Base-by-base conservation (phyloP, 2,888 invertebrate species). In the Drosophila meridiana region DNA sequence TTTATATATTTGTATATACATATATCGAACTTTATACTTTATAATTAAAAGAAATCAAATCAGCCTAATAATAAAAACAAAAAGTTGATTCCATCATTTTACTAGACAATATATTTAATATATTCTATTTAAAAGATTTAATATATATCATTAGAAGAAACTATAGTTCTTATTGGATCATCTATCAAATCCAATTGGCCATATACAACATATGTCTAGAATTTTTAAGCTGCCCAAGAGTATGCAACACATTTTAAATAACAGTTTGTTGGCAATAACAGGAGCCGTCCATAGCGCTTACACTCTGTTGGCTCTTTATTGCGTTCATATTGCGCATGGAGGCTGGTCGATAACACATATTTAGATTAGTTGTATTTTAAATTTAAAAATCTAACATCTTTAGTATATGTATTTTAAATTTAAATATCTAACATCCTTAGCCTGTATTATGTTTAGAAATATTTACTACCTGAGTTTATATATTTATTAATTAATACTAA, bases 281-380 rank as follows among this genome's bases (percentile, higher is more conserved):
- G 48, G 14, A 42, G 11, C 0, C 9, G 9, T 30, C 13, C 7
- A 36, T 6, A 58, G 57, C 64, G 47, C 36, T 42, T 13, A 59
- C 78, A 56, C 2, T 30, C 38, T 74, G 78, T 77, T 66, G 40
- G 2, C 4, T 14, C 9, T 0, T 13, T 28, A 3, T 43, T 52
- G 43, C 42, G 52, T 42, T 64, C 4, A 7, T 13, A n/a, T 20
- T 32, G 32, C 1, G 20, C 34, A 58, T 28, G 43, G 43, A 26
- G 36, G 26, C 38, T 6, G 1, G 36, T 13, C 66, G 65, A 65
- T 60, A 32, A 36, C 47, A 45, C 14, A 0, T 6, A 32, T 55
- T 47, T 67, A 55, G 68, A 67, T 62, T 26, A 13, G 32, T 30
- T 32, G 1, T 9, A 2, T 20, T 30, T 50, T 20, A 1, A 26